Base-by-base conservation (phyloP, 2,888 invertebrate genomes). In the Matsumyia berberina region DNA sequence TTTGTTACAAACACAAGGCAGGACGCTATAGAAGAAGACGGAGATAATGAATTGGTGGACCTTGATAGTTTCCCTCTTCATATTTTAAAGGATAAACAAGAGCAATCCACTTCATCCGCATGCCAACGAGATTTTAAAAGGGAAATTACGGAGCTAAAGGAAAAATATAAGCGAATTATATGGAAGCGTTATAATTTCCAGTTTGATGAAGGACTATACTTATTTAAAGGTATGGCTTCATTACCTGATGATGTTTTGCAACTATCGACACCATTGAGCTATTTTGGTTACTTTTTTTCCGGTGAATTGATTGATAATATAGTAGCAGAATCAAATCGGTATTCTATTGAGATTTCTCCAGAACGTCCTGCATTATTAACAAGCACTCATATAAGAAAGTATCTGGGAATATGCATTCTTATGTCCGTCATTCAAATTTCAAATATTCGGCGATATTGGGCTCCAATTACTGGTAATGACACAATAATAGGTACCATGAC, bases 11-110 rank as follows among this genome's bases (percentile, higher is more conserved):
- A n/a, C n/a, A n/a, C n/a, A n/a, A n/a, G n/a, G n/a, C n/a, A n/a
- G 31, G 12, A 31, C 31, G 29, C 31, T 31, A 31, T 31, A 53
- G 51, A 37, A 37, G 19, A 17, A 57, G 57, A 19, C 37, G 37
- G 19, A 37, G 12, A 35, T 57, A 35, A 9, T 37, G 19, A 35
- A 17, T 55, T 35, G 7, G 33, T 44, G 60, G 39, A 60, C 5
- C 24, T 60, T 60, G 44, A 44, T 8, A 60, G 60, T 60, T 60
- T 60, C n/a, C 29, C 60, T 42, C 29, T 60, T 29, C 31, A 60
- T 17, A 60, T 60, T 29, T 44, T 60, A 31, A 17, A 60, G 35
- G 24, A 58, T 58, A 39, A 58, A 39, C 19, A 35, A 19, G 37
- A 58, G 39, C 5, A 19, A 19, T 39, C 19, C 37, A 24, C 39